Base-by-base conservation (phyloP, 2,888 invertebrate species). In the Drosophila multiciliata region DNA sequence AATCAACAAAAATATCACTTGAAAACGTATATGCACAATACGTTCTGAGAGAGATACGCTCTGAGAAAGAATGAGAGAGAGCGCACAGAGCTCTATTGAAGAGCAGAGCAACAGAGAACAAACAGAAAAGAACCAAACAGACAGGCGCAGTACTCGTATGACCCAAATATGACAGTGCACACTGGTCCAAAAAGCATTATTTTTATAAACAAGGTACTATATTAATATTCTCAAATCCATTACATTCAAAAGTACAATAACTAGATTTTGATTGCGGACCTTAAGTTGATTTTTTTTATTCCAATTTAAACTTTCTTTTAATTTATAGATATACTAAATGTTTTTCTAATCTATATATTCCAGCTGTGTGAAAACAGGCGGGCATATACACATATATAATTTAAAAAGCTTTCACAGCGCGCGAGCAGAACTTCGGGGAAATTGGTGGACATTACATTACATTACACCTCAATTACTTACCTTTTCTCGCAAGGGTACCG, bases 401-500 rank as follows among this genome's bases (percentile, higher is more conserved):
- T 66, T 42, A 64, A 67, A 71, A 67, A 67, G 82, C 64, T 66
- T 54, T 61, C 52, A 12, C 48, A 65, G 40, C 61, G 67, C 67
- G 66, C 76, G 55, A 75, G 42, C 48, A 78, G 73, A 81, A 68
- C 78, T 78, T 78, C 60, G 45, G 62, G 72, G 59, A 66, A 77
- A 77, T 77, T 35, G 67, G 58, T 82, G 80, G 75, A 71, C 83
- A 80, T 82, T 79, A 79, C 81, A 73, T 80, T 80, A 76, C 77
- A 83, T 83, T 81, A 77, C 83, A 81, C 81, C 83, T 81, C 78
- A 83, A 81, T 80, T 73, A 81, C 82, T 84, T 81, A 81, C 82
- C 80, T 80, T 80, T 80, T 83, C 80, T 79, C 75, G 66, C 82
- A 82, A 82, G 79, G 74, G 82, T 79, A 78, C 63, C 74, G 78